Percentiles rank a stretch among this genome's conserved stretches.
Evolutionary conservation across 2,797 vertebrate species (phyloP).

Genomic region (Eulemur coronatus): DNA sequence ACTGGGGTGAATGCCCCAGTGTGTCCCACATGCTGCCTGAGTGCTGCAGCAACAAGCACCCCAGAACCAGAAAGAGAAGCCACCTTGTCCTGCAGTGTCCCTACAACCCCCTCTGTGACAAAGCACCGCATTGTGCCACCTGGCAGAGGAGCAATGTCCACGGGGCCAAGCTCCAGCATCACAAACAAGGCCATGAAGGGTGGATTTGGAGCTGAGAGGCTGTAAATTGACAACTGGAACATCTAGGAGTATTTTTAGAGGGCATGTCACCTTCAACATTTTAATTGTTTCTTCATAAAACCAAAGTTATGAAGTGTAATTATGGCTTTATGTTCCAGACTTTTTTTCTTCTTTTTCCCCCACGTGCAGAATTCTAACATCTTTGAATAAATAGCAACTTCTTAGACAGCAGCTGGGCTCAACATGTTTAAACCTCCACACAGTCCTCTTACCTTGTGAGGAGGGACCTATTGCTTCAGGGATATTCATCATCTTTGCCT

Average conservation of each 20-base stretch:
- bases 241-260: not conserved
- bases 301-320: not conserved
- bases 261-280: not conserved
- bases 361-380: not conserved
- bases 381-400: not conserved
- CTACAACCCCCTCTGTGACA: not conserved
- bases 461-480: not conserved
- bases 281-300: not conserved
- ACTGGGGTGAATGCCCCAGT: not conserved
- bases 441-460: not conserved
- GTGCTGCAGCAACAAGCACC: not conserved
- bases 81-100: fast-evolving
- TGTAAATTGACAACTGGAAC: not conserved
- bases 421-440: fast-evolving
- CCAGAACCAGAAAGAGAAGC: not conserved
- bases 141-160: not conserved
- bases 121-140: not conserved
- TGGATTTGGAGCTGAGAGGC: not conserved
- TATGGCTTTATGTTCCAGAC: not conserved
- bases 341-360: not conserved
- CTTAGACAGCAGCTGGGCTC: not conserved
- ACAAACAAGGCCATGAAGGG: not conserved
- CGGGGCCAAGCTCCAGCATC: too few relatives aligned
- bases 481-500: not conserved
- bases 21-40: not conserved